These are phyloP conservation scores for Lithophane semibrunnea DNA, from an alignment of 2,888 invertebrate species.

Conservation along the genomic window DNA sequence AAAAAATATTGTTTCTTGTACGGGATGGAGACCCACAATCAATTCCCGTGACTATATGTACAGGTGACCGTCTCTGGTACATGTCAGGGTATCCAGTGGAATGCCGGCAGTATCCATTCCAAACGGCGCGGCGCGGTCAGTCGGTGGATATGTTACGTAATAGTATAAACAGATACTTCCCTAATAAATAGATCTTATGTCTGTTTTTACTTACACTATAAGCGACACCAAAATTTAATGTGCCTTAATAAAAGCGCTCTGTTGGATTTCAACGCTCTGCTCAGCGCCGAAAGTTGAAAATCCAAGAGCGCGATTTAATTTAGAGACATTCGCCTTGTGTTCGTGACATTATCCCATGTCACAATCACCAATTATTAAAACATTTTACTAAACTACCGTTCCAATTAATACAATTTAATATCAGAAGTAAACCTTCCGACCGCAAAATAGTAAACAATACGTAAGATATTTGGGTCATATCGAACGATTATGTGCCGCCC, in stretches of 20 bases:
- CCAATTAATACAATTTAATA: constrained; percentile 26
- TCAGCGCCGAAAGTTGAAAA: background rate
- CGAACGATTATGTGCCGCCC: constrained; percentile 62
- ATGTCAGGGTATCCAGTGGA: too few species aligned
- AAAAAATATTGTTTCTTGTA: too few species aligned
- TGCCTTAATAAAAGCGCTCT: background rate
- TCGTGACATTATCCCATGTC: background rate
- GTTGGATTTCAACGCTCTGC: background rate
- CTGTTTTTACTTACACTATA: too few species aligned
- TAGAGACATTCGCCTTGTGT: background rate
- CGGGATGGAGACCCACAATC: too few species aligned
- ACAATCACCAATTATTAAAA: constrained; percentile 9
- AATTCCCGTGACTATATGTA: too few species aligned
- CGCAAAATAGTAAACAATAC: constrained; percentile 63
- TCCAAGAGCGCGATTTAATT: background rate
- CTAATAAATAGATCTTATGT: too few species aligned
- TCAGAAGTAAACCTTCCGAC: constrained; percentile 20
- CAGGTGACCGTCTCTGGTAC: too few species aligned
- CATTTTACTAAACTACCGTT: constrained; percentile 18
- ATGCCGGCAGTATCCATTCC: too few species aligned
- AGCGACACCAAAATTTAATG: too few species aligned
- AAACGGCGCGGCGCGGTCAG: too few species aligned
- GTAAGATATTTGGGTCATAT: constrained; percentile 63
- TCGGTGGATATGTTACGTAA: too few species aligned
- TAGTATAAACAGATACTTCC: too few species aligned